These are phyloP conservation scores for Emesis castigata DNA, from an alignment of 2,888 invertebrate species.

Conservation along the genomic window DNA sequence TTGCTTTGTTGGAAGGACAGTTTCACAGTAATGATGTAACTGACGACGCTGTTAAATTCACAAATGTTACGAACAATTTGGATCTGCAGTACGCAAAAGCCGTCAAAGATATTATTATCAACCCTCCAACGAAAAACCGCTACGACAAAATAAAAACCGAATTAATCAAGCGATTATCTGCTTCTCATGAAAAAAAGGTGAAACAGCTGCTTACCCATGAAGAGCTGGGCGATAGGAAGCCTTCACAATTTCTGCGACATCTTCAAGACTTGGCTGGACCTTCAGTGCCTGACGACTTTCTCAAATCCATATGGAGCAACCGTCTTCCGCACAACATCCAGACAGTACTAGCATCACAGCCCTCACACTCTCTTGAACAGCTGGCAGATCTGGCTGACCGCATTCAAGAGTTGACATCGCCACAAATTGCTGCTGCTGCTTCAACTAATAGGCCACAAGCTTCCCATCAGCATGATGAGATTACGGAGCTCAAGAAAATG, in stretches of 20 bases:
- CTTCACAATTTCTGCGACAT: slow-evolving; percentile 55
- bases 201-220: slow-evolving; percentile 38
- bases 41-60: slow-evolving; percentile 40
- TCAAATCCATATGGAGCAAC: slow-evolving; percentile 48
- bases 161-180: too few species aligned
- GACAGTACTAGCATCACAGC: slow-evolving; percentile 46
- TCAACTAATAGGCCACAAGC: too few species aligned
- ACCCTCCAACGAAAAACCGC: neutral
- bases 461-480: neutral
- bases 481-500: neutral
- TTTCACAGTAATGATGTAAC: slow-evolving; percentile 49
- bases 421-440: too few species aligned
- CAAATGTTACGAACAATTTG: slow-evolving; percentile 21
- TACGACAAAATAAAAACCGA: too few species aligned
- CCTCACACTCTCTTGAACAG: slow-evolving; percentile 14
- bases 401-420: too few species aligned
- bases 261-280: slow-evolving; percentile 47
- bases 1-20: slow-evolving; percentile 65
- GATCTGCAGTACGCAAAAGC: slow-evolving; percentile 23
- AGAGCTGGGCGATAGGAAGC: slow-evolving; percentile 53
- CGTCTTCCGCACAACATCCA: slow-evolving; percentile 43
- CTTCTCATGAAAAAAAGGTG: too few species aligned
- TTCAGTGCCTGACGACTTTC: slow-evolving; percentile 39
- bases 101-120: slow-evolving; percentile 26
- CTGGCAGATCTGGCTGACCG: slow-evolving; percentile 4